These are phyloP conservation scores for Luscinia megarhynchos DNA, from an alignment of 2,797 vertebrate genomes.

Conservation along the genomic window DNA sequence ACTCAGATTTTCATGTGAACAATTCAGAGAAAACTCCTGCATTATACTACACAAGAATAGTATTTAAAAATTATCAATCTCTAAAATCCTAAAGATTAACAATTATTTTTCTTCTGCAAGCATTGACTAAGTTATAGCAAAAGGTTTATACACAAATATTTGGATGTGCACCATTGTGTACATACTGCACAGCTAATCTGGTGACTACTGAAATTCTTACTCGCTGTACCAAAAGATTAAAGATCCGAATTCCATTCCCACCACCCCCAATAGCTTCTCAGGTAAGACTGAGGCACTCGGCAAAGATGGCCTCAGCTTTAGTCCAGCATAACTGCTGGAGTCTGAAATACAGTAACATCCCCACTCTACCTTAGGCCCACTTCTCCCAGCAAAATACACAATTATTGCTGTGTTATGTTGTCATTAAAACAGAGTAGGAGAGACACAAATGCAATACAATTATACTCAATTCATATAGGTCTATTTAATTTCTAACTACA, in stretches of 20 bases:
- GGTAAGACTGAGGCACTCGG: not conserved
- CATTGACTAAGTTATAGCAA: not conserved
- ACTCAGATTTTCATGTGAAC: not conserved
- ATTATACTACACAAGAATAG: not conserved
- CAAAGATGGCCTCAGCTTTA: not conserved
- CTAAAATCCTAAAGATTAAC: not conserved
- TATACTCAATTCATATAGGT: not conserved
- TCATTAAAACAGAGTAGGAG: not conserved
- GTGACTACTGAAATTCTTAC: not conserved
- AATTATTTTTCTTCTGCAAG: not conserved
- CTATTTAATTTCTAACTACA: not conserved
- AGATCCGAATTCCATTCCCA: not conserved
- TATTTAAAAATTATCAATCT: not conserved
- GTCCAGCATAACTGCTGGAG: not conserved
- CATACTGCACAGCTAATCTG: not conserved
- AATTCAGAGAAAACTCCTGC: not conserved
- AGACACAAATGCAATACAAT: not conserved
- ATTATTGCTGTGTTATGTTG: not conserved
- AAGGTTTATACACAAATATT: not conserved
- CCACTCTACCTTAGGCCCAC: not conserved
- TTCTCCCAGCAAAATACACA: not conserved
- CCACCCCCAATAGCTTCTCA: not conserved
- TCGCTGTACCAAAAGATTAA: not conserved
- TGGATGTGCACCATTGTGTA: not conserved
- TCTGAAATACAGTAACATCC: not conserved